Evolutionary conservation across 2,888 invertebrate species (phyloP), one percentile per base, ranked within the genome.

Genomic region (Calliscelio sp.): DNA sequence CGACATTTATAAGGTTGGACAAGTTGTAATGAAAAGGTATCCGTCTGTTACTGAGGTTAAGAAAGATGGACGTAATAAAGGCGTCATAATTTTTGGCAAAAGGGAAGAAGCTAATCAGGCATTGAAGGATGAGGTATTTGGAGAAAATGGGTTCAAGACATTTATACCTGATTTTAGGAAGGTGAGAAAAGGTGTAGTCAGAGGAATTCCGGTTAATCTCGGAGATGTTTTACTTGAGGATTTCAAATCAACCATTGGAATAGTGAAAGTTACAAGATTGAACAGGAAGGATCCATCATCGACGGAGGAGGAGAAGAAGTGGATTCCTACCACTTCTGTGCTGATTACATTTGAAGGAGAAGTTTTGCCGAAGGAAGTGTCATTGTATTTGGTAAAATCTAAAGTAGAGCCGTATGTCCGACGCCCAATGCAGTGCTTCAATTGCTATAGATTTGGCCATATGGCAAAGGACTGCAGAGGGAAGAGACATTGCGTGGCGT

Each of bases 1-100:
- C 14, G 38, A 71, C 10, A 57, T 71, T n/a, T 71, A 20, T 44
- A 71, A 71, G 14, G 71, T 71, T 4, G 71, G 57, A 10, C 41
- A 57, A 28, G 16, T 57, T 28, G 28, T 25, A 7, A n/a, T 57
- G 22, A 20, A 32, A 14, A 32, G 8, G 8, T 71, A 57, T 32
- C 6, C 22, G 10, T 57, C 57, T 4, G 38, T 51, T 1, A 22
- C 0, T 8, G 66, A 66, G n/a, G 20, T 66, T 66, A 73, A 73
- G 11, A 28, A 20, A 38, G 25, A 53, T 4, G 46, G 20, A 20
- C 20, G 46, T 8, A 18, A 7, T 16, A 46, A 46, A 11, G 46
- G 41, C 11, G 41, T 41, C 5, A 41, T 41, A n/a, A 41, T 41
- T 10, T 41, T 41, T 1, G n/a, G n/a, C 5, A n/a, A 41, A 6